phyloP scores from a whole-genome alignment of 2,797 vertebrate genomes.

The Gallirallus australis region DNA sequence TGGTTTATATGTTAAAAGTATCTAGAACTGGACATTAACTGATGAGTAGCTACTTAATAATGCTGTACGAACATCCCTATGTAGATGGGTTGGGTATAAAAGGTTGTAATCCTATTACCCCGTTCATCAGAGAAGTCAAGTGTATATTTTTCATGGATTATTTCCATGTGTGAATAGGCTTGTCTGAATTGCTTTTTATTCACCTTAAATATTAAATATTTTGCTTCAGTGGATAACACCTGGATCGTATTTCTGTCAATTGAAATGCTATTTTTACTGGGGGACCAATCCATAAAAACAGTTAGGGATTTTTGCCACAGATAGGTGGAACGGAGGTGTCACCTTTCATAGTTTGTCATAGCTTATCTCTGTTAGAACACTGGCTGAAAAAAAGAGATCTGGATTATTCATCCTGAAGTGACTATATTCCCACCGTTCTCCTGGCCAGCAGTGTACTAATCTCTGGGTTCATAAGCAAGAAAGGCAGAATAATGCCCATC shows the following conservation, averaged over 20 bases:
- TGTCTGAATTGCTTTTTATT: neutral
- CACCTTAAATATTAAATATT: slow-evolving; percentile 11
- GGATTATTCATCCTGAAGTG: neutral
- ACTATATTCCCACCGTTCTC: neutral
- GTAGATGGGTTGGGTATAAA: neutral
- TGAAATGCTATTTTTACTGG: neutral
- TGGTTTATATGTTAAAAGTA: neutral
- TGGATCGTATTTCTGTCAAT: neutral
- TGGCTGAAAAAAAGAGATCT: neutral
- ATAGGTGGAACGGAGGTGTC: neutral
- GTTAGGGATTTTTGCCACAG: neutral
- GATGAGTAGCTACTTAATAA: neutral
- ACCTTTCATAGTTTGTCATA: neutral
- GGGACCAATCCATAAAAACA: neutral
- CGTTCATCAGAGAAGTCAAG: neutral
- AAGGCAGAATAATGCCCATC: neutral
- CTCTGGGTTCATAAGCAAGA: neutral
- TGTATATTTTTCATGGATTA: neutral
- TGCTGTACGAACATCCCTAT: neutral
- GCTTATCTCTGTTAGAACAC: neutral
- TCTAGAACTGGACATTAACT: neutral
- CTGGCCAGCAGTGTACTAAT: neutral
- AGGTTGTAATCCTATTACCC: neutral
- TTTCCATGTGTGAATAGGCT: neutral
- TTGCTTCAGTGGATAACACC: neutral